Percentiles rank a stretch among this genome's conserved stretches.
Evolutionary conservation across 1,140 invertebrate genomes (phyloP).

Genomic region (Pomacea maculata): DNA sequence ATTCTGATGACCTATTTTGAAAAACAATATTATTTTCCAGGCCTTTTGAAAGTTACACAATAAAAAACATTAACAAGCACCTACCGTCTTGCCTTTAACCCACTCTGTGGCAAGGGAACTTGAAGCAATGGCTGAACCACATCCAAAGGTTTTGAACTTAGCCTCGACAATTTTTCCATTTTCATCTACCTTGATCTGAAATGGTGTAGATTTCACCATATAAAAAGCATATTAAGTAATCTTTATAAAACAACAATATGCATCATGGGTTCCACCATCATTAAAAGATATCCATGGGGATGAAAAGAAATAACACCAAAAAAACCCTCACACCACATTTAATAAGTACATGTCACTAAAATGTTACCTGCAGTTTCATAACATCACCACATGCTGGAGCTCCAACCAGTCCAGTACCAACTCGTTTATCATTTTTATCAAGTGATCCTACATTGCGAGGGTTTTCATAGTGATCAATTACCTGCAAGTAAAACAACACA

Average conservation of each 20-base stretch:
- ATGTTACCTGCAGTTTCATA: constrained; percentile 95
- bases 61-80: constrained; percentile 25
- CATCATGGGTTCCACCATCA: neutral
- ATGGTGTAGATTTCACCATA: constrained; percentile 19
- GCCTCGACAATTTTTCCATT: constrained; percentile 98
- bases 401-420: constrained; percentile 97
- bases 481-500: constrained; percentile 69
- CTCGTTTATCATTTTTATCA: constrained; percentile 92
- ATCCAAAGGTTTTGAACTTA: constrained; percentile 99
- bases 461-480: constrained; percentile 99
- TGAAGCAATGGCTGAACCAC: constrained; percentile 98
- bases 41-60: too few species aligned
- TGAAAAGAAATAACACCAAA: neutral
- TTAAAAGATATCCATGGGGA: neutral
- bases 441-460: constrained; percentile 98
- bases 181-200: constrained; percentile 79
- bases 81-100: constrained; percentile 97
- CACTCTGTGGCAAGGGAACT: constrained; percentile 99
- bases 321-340: neutral
- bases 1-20: too few species aligned
- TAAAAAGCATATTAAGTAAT: constrained; percentile 5
- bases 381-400: constrained; percentile 99
- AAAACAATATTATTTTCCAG: too few species aligned
- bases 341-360: neutral
- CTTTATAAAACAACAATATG: neutral